Conservation (phyloP, 2,113 vertebrate species). For the Pogonocichla stellata region DNA sequence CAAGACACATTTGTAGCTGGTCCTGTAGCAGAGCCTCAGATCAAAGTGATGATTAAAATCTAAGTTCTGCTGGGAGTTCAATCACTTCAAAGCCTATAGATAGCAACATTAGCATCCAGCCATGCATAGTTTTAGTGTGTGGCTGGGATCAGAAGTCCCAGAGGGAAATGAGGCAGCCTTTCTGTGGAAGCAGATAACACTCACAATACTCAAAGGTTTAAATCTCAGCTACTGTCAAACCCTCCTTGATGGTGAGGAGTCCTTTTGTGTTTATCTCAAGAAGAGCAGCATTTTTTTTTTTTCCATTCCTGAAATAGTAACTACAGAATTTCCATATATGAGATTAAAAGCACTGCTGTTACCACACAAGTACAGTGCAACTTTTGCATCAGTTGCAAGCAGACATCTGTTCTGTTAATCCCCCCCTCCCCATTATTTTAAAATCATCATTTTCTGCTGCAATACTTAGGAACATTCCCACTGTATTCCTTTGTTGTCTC, state of each 20-base stretch:
- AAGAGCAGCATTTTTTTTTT: background rate
- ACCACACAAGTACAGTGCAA: background rate
- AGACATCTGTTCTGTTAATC: background rate
- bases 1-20: conserved; percentile 45
- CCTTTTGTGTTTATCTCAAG: background rate
- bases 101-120: conserved; percentile 54
- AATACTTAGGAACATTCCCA: background rate
- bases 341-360: background rate
- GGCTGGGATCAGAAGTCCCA: conserved; percentile 13
- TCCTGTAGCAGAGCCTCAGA: conserved; percentile 52
- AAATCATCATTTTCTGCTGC: background rate
- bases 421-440: background rate
- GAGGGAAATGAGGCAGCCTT: conserved; percentile 12
- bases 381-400: background rate
- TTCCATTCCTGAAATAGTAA: background rate
- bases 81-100: conserved; percentile 64
- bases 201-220: conserved; percentile 21
- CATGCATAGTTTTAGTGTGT: conserved; percentile 22
- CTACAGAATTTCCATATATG: background rate
- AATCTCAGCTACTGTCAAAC: background rate
- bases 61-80: conserved; percentile 57
- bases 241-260: background rate
- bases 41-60: conserved; percentile 70
- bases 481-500: conserved; percentile 11
- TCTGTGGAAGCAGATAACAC: conserved; percentile 31